Percentiles rank a stretch among this genome's conserved stretches.
phyloP scores from a whole-genome alignment of 2,888 invertebrate genomes.

The Lasioglossum calceatum region DNA sequence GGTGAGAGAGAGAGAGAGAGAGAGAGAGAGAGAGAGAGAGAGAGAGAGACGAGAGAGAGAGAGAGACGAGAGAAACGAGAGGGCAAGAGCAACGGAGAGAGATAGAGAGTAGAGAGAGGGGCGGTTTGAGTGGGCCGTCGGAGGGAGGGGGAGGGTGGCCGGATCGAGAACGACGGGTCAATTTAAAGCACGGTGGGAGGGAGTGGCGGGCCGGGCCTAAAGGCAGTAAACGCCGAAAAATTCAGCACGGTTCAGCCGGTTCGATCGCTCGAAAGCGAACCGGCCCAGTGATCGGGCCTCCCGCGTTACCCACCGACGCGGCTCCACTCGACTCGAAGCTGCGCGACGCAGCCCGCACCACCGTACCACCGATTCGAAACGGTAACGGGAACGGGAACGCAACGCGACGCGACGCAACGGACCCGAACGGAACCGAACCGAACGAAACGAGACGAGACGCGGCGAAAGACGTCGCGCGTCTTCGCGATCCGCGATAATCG shows the following conservation, averaged over 20 bases:
- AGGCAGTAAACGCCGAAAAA: constrained; percentile 76
- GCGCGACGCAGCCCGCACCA: neutral
- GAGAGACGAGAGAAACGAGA: neutral
- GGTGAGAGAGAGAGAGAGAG: constrained; percentile 22
- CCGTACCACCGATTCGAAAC: neutral
- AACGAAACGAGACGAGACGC: neutral
- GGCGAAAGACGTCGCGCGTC: neutral
- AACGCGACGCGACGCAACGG: neutral
- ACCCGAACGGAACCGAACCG: neutral
- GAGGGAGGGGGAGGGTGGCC: constrained; percentile 45
- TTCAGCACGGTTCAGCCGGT: constrained; percentile 69
- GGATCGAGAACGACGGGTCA: constrained; percentile 76
- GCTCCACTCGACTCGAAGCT: constrained; percentile 7
- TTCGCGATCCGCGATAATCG: neutral
- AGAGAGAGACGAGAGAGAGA: too few relatives aligned
- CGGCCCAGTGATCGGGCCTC: constrained; percentile 62
- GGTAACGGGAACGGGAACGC: neutral
- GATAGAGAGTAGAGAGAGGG: neutral
- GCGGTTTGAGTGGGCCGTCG: constrained; percentile 2
- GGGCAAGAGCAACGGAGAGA: neutral
- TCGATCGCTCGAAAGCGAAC: constrained; percentile 66
- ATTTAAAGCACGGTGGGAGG: constrained; percentile 70
- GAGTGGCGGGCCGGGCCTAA: constrained; percentile 67
- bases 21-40: constrained; percentile 14
- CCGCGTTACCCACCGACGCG: constrained; percentile 18